Base-by-base conservation (phyloP, 2,797 vertebrate genomes). In the Hylomyscus alleni region DNA sequence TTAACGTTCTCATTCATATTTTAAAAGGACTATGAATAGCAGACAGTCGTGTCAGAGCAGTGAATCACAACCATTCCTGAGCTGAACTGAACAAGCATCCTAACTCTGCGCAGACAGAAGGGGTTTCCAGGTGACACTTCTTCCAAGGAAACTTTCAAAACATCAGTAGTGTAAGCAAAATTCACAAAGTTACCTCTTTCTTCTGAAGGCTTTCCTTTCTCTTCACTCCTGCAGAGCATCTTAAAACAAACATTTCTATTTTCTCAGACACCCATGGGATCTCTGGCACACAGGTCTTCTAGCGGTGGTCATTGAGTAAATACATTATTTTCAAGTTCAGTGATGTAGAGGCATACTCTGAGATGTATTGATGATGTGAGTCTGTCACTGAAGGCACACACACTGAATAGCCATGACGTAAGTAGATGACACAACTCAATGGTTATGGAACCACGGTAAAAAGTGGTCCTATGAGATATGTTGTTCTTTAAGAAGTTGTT, bases 1-100 rank as follows among this genome's bases (percentile, higher is more conserved):
- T 88, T 85, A 90, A 58, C 93, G 19, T 75, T 94, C 40, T 83
- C 81, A 80, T 80, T 94, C 65, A 88, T 94, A 82, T 85, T 93
- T 67, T 75, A 75, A 91, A 87, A 90, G 50, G n/a, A 65, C 34
- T 90, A 17, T 65, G 44, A 90, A 90, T 97, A 93, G 72, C 52
- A 54, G 81, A n/a, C 20, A 78, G 60, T 22, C 6, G 75, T 89
- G 19, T 90, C 19, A 56, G 1, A 82, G 73, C 50, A 52, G 37
- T 95, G 65, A 93, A 9, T 91, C 86, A 83, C 3, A 80, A 29
- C 6, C 7, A 5, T 92, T 89, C 86, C 2, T 90, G 40, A 52
- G 47, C 44, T 72, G 72, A 84, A 82, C 34, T 84, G 76, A 52
- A 34, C 83, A 83, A 91, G 78, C 77, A 89, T 86, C 19, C 37